Percentiles rank a stretch among this genome's conserved stretches.
Conservation (phyloP, 30 jellyfish, hydroid and myxozoan genomes). For the Cassiopea andromeda region DNA sequence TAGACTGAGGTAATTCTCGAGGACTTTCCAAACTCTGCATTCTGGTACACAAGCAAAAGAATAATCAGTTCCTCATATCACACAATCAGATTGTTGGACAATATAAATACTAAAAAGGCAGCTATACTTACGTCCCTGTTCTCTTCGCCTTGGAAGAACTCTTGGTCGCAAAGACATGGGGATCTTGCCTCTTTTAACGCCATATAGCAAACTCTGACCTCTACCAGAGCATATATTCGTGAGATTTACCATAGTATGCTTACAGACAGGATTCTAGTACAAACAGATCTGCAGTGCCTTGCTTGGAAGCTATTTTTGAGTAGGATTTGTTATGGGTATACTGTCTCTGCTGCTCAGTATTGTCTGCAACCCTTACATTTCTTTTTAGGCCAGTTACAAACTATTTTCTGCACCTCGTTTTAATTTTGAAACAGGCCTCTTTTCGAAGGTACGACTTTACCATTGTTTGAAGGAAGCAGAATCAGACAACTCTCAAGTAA, state of each 20-base stretch:
- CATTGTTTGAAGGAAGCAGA: too few relatives aligned
- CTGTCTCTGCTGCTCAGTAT: too few relatives aligned
- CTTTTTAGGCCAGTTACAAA: too few relatives aligned
- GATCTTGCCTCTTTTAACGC: constrained; percentile 96
- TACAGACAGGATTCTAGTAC: background rate
- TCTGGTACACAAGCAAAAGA: background rate
- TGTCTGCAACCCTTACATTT: too few relatives aligned
- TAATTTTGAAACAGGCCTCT: too few relatives aligned
- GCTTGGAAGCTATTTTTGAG: background rate
- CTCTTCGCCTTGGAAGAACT: constrained; percentile 74
- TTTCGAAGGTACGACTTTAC: too few relatives aligned
- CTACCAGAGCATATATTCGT: constrained; percentile 70
- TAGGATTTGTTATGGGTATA: background rate
- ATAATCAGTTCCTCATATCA: background rate
- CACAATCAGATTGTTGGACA: background rate
- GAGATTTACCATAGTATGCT: constrained; percentile 58
- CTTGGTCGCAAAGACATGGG: constrained; percentile 90
- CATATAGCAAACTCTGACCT: constrained; percentile 85
- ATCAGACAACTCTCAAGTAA: too few relatives aligned
- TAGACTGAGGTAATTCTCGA: too few relatives aligned
- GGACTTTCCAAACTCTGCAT: too few relatives aligned
- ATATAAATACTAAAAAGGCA: background rate
- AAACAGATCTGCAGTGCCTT: background rate
- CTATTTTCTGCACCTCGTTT: too few relatives aligned
- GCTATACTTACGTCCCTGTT: constrained; percentile 84